These are phyloP conservation scores for Lymantria dispar DNA, from an alignment of 2,888 invertebrate genomes.

Conservation along the genomic window DNA sequence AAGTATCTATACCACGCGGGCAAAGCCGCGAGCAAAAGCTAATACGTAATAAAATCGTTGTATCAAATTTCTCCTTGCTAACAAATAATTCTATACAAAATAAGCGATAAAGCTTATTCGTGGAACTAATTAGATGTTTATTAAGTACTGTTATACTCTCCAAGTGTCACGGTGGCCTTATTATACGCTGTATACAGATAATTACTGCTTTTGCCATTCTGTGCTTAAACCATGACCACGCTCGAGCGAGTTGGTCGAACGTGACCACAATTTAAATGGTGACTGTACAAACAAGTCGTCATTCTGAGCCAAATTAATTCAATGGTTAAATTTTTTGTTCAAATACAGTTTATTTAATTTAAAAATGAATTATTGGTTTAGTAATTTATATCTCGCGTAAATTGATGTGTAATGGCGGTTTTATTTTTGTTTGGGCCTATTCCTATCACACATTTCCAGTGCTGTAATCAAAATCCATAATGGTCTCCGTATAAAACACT, in stretches of 20 bases:
- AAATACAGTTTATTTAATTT: too few species aligned
- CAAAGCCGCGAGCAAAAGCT: too few species aligned
- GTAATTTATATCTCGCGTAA: too few species aligned
- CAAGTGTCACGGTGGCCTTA: not conserved
- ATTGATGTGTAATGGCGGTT: too few species aligned
- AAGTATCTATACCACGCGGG: not conserved
- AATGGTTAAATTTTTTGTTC: too few species aligned
- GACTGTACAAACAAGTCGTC: not conserved
- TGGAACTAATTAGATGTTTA: not conserved
- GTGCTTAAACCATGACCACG: not conserved
- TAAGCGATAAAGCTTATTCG: not conserved
- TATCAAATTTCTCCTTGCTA: not conserved
- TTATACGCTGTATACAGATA: not conserved
- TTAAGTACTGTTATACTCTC: not conserved
- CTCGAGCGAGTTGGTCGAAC: not conserved
- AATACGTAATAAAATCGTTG: too few species aligned
- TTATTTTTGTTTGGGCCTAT: too few species aligned
- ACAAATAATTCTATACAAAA: not conserved
- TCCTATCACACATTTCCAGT: too few species aligned
- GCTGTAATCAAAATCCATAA: too few species aligned
- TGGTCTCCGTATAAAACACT: too few species aligned
- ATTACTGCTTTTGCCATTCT: not conserved
- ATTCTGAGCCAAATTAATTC: not conserved
- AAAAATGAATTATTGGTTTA: too few species aligned
- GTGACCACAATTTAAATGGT: not conserved